A percentile compares a stretch with the other conserved stretches of the same genome.
Conservation (phyloP, 2,113 vertebrate species). For the Sorex araneus region DNA sequence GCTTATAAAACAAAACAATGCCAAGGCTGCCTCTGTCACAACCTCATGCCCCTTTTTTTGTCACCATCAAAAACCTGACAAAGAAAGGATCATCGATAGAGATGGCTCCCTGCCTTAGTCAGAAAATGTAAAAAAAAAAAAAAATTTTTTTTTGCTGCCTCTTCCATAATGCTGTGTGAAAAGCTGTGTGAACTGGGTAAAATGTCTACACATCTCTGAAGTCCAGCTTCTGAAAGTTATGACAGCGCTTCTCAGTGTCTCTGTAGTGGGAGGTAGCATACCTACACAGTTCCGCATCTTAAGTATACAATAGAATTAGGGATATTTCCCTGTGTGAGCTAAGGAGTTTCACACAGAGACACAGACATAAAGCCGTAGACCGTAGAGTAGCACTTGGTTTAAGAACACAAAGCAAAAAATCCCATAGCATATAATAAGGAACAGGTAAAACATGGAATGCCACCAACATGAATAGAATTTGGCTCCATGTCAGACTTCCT, state of each 20-base stretch:
- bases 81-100: background rate
- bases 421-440: background rate
- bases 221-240: background rate
- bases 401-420: background rate
- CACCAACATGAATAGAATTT: background rate
- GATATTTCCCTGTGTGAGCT: background rate
- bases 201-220: background rate
- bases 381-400: background rate
- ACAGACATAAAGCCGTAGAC: background rate
- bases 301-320: background rate
- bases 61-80: background rate
- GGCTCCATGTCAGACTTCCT: background rate
- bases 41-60: fast-evolving
- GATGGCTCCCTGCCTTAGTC: background rate
- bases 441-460: background rate
- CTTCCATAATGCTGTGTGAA: background rate
- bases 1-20: background rate
- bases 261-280: background rate
- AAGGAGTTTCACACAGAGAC: background rate
- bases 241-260: background rate
- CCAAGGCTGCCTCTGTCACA: background rate
- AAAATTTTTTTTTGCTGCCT: background rate
- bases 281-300: background rate
- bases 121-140: background rate
- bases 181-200: background rate